phyloP scores from a whole-genome alignment of 2,113 vertebrate species.

The Tylochromis polylepis region DNA sequence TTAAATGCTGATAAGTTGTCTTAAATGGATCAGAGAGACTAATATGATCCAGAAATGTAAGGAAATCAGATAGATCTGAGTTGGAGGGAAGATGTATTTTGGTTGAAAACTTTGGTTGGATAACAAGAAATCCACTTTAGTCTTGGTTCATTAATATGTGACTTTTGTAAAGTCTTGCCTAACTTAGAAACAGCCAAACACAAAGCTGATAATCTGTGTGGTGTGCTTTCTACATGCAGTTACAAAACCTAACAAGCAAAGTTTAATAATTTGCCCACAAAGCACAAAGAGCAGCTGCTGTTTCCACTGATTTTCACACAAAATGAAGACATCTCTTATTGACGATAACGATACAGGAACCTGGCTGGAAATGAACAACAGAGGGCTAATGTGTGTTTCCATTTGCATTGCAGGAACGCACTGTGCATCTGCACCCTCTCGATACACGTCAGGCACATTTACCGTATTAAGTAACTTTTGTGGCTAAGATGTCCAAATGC shows the following conservation, averaged over 20 bases:
- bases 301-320: background rate
- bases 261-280: background rate
- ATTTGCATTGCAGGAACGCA: background rate
- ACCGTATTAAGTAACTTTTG: background rate
- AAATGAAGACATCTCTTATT: background rate
- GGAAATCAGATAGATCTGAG: background rate
- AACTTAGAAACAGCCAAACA: background rate
- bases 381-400: background rate
- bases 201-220: background rate
- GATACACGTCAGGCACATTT: background rate
- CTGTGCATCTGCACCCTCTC: background rate
- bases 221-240: background rate
- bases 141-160: background rate
- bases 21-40: background rate
- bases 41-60: background rate
- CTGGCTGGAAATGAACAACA: background rate
- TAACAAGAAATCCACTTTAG: background rate
- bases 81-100: background rate
- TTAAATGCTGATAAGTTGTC: background rate
- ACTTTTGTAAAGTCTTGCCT: background rate
- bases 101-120: background rate
- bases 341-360: background rate
- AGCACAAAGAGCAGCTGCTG: background rate
- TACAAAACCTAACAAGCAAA: background rate
- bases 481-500: background rate